Evolutionary conservation across 2,797 vertebrate species (phyloP).

Genomic region (Gallirallus australis): DNA sequence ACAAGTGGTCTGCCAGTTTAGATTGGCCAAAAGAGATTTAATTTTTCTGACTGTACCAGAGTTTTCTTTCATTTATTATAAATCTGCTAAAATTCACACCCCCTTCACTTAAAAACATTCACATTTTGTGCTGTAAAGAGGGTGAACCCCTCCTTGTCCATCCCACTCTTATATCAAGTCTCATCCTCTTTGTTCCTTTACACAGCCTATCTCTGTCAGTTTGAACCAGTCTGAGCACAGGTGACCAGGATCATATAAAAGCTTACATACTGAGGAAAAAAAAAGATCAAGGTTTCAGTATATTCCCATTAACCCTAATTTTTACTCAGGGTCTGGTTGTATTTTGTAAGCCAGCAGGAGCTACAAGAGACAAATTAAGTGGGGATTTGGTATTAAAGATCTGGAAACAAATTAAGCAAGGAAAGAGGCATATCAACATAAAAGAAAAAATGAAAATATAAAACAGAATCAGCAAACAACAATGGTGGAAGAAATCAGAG

Average conservation of each 20-base stretch:
- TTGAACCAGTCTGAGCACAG: neutral
- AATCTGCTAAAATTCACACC: neutral
- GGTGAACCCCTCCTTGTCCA: neutral
- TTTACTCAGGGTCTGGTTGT: neutral
- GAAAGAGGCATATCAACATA: neutral
- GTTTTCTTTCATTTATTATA: neutral
- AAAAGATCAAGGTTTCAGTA: neutral
- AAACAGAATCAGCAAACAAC: neutral
- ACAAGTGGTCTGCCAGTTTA: neutral
- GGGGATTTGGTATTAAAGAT: neutral
- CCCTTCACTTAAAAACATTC: neutral
- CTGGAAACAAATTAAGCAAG: neutral
- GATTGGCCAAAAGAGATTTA: neutral
- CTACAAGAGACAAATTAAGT: neutral
- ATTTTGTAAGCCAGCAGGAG: neutral
- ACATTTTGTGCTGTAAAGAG: neutral
- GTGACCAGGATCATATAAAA: neutral
- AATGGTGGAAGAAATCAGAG: neutral
- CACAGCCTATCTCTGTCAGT: neutral
- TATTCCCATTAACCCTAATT: neutral
- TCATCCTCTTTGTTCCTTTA: neutral
- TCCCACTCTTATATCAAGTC: neutral
- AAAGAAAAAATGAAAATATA: neutral
- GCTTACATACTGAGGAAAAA: neutral
- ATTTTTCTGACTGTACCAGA: neutral